Percentiles rank a stretch among this genome's conserved stretches.
Evolutionary conservation across 2,797 vertebrate genomes (phyloP).

Genomic region (Ceyx erithaca): DNA sequence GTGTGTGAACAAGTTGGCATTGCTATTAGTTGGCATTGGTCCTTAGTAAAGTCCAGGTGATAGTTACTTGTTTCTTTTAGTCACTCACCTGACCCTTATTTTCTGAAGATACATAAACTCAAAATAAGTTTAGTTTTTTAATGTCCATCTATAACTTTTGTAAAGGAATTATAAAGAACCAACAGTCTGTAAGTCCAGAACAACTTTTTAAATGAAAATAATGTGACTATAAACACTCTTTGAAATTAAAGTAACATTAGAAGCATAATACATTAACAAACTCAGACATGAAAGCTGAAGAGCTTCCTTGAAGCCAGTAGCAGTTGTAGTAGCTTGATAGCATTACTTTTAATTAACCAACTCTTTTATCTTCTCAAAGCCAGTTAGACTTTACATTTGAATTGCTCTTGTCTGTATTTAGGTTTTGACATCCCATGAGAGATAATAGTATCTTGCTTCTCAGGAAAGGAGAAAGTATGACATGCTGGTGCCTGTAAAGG

Average conservation of each 20-base stretch:
- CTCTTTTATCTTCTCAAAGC: neutral
- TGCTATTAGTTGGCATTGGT: neutral
- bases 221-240: neutral
- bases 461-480: neutral
- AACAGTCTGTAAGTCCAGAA: neutral
- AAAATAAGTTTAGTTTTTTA: neutral
- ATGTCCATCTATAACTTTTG: neutral
- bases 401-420: neutral
- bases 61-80: neutral
- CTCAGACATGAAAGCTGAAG: neutral
- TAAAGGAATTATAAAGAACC: neutral
- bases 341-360: neutral
- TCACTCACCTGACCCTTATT: neutral
- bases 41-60: neutral
- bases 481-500: neutral
- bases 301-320: neutral
- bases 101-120: neutral
- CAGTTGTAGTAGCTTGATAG: neutral
- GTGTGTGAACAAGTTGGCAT: neutral
- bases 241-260: neutral
- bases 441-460: neutral
- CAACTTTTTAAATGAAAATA: neutral
- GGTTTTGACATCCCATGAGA: neutral
- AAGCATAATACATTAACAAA: neutral
- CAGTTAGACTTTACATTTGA: neutral